phyloP scores from a whole-genome alignment of 2,888 invertebrate species.

The Doris montereyensis region DNA sequence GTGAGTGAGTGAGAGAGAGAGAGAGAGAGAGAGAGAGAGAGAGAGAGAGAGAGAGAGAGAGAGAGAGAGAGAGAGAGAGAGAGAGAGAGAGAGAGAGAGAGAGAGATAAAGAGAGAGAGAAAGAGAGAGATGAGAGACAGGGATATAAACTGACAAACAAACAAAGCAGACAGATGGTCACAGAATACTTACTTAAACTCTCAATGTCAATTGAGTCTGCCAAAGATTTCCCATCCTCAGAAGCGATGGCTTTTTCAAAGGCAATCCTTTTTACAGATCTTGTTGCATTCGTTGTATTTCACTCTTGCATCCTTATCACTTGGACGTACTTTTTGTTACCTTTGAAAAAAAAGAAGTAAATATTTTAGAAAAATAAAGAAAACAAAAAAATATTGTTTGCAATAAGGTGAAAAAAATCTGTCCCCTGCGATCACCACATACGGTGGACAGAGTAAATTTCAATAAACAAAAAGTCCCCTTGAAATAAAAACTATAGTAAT shows the following conservation, averaged over 20 bases:
- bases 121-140: not conserved
- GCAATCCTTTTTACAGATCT: constrained; percentile 93
- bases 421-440: no score
- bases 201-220: constrained; percentile 92
- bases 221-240: constrained; percentile 84
- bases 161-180: not conserved
- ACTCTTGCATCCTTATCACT: constrained; percentile 93
- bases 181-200: constrained; percentile 82
- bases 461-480: no score
- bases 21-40: not conserved
- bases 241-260: constrained; percentile 96
- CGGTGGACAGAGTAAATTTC: no score
- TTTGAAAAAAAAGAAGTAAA: constrained; percentile 69
- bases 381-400: not conserved
- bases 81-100: not conserved
- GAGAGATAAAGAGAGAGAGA: not conserved
- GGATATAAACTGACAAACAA: not conserved
- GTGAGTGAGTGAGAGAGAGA: no score
- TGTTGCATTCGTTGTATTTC: constrained; percentile 94
- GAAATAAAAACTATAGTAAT: no score
- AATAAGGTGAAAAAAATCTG: no score
- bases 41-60: not conserved
- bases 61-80: not conserved
- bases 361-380: no score
- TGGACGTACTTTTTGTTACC: constrained; percentile 91